Base-by-base conservation (phyloP, 2,113 vertebrate genomes). In the Stictonetta naevosa region DNA sequence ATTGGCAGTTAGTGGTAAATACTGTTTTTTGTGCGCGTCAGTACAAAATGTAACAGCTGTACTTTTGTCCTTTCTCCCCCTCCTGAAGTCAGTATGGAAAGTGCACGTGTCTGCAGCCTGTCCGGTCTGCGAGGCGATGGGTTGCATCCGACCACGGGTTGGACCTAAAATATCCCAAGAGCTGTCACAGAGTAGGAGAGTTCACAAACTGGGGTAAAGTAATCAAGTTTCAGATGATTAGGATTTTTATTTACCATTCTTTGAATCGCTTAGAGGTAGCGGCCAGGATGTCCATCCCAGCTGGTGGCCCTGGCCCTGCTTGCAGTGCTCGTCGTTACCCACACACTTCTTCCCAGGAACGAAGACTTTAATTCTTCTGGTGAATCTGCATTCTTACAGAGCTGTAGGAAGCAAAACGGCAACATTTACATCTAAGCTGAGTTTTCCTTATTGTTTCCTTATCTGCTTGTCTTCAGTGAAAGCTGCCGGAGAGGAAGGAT, bases 401-500 rank as follows among this genome's bases (percentile, higher is more conserved):
- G 74, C 12, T 55, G 9, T 26, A 14, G 63, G 73, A 31, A 31
- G 58, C 5, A 6, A 14, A 29, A 19, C 26, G 48, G n/a, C 33
- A 14, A 1, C 10, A 0, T 36, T 36, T 12, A 1, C 16, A 6
- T 8, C 74, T 31, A 1, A 19, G 53, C 33, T 31, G 40, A 28
- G 23, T 50, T 79, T 36, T 46, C 31, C 21, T 6, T 12, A 1
- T 5, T 2, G 12, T 16, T 52, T 21, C 25, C 36, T 50, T 15
- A 4, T 36, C 6, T 1, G 0, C 3, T 1, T 28, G 22, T 6
- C n/a, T 20, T 1, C 2, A 36, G 40, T 1, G 1, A 22, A 52
- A 2, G 22, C 19, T 44, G 48, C 8, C 9, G 28, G 3, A 10
- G 56, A 3, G 48, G 46, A 22, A 12, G 72, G 83, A 1, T 26